These are phyloP conservation scores for Rhagium mordax DNA, from an alignment of 2,888 invertebrate species.

Conservation along the genomic window DNA sequence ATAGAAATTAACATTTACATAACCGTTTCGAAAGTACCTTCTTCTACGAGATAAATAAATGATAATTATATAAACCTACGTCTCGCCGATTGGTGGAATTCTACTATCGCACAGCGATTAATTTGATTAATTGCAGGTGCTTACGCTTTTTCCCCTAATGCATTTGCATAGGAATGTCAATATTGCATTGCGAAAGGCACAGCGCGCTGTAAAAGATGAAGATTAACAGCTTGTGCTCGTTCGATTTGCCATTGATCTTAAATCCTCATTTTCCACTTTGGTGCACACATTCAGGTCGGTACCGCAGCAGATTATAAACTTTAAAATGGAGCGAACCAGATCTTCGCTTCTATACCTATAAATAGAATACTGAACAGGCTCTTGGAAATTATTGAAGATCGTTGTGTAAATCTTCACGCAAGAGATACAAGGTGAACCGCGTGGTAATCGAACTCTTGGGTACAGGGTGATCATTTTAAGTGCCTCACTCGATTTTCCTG, in stretches of 20 bases:
- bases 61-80: not conserved
- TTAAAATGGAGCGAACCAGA: not conserved
- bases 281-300: not conserved
- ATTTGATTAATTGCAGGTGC: not conserved
- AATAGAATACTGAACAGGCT: conserved; percentile 1
- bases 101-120: not conserved
- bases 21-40: not conserved
- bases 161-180: not conserved
- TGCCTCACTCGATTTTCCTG: no score
- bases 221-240: not conserved
- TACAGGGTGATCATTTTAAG: not conserved
- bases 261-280: conserved; percentile 13
- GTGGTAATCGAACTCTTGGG: not conserved
- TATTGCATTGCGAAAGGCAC: not conserved
- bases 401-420: not conserved
- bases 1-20: no score
- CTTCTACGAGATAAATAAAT: not conserved
- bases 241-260: conserved; percentile 27
- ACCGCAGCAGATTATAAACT: not conserved
- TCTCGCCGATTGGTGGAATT: not conserved
- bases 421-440: conserved; percentile 5
- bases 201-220: not conserved
- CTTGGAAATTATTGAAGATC: not conserved
- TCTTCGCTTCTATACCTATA: not conserved
- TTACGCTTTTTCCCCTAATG: not conserved